Evolutionary conservation across 2,888 invertebrate species (phyloP), one percentile per base, ranked within the genome.

Genomic region (Agonopterix arenella): DNA sequence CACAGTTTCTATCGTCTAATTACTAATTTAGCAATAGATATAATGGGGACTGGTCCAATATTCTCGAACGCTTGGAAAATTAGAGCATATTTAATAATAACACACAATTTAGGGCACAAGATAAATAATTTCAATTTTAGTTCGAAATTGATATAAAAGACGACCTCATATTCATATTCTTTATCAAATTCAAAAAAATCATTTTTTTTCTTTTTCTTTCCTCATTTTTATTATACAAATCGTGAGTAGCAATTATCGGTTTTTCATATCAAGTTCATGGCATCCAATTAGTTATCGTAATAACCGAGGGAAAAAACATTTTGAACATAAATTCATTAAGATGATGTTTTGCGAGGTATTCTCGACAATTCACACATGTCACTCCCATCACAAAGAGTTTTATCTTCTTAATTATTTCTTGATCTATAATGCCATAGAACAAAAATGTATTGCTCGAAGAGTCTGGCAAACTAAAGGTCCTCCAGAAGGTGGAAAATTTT

Each of bases 21-120:
- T 61, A 60, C 57, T 59, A 61, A 58, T 65, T 63, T 48, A 57
- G 52, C 56, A 64, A 63, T 59, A 65, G 63, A 63, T 61, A 61
- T 28, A 28, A 28, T 62, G 65, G 70, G 68, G 68, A 68, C 70
- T 74, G 59, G 62, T 76, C 78, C 76, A 70, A 73, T 73, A 60
- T 68, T 66, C 68, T 68, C 65, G 73, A 66, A 73, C 76, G 76
- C 79, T 75, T 79, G 77, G 65, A 76, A 76, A 70, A 73, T 72
- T 60, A 75, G 73, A 64, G 69, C 56, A 63, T 62, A 69, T 64
- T 65, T 54, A 49, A 49, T 49, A 67, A 28, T 28, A 62, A 57
- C 59, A 72, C 59, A 70, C 61, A 68, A 57, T 52, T 61, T 58
- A 55, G 49, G 45, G 48, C 53, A 51, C 7, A 11, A 59, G 52